Conservation (phyloP, 2,888 invertebrate species). For the Calliopum simillimum region DNA sequence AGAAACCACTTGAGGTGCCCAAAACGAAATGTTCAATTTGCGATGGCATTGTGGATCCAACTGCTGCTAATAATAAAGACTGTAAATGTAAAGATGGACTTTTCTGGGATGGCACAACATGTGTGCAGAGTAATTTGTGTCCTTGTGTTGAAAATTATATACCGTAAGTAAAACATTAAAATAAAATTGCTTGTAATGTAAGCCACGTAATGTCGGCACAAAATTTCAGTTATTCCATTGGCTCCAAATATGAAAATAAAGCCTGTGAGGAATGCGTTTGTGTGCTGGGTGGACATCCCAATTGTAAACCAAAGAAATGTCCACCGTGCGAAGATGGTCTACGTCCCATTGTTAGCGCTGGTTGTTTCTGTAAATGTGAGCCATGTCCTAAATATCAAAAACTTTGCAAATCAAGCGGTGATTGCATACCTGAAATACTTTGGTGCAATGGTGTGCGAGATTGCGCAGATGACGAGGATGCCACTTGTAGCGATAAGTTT, state of each 20-base stretch:
- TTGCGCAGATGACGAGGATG: slow-evolving; percentile 84
- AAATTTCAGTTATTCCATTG: slow-evolving; percentile 75
- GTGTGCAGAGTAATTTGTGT: slow-evolving; percentile 79
- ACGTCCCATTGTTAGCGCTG: slow-evolving; percentile 72
- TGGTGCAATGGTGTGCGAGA: slow-evolving; percentile 88
- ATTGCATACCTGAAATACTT: slow-evolving; percentile 75
- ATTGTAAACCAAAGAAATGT: slow-evolving; percentile 78
- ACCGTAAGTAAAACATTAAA: slow-evolving; percentile 64
- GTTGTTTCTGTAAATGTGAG: slow-evolving; percentile 82
- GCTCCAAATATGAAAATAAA: slow-evolving; percentile 76
- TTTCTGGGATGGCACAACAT: slow-evolving; percentile 81
- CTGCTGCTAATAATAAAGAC: slow-evolving; percentile 44
- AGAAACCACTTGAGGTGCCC: not conserved
- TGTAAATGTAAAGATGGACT: slow-evolving; percentile 71
- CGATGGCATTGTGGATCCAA: slow-evolving; percentile 49
- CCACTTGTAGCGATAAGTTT: slow-evolving; percentile 70
- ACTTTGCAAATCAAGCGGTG: slow-evolving; percentile 79
- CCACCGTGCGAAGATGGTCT: slow-evolving; percentile 72
- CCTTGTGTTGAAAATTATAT: slow-evolving; percentile 81
- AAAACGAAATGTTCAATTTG: slow-evolving; percentile 71
- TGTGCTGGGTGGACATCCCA: slow-evolving; percentile 77
- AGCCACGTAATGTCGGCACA: not conserved
- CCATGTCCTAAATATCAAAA: slow-evolving; percentile 76
- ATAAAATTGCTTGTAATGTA: not conserved
- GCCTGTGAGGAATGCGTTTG: slow-evolving; percentile 86